Evolutionary conservation across 92 coral and sea anemone genomes (phyloP).

Genomic region (Phenganax subtilis): DNA sequence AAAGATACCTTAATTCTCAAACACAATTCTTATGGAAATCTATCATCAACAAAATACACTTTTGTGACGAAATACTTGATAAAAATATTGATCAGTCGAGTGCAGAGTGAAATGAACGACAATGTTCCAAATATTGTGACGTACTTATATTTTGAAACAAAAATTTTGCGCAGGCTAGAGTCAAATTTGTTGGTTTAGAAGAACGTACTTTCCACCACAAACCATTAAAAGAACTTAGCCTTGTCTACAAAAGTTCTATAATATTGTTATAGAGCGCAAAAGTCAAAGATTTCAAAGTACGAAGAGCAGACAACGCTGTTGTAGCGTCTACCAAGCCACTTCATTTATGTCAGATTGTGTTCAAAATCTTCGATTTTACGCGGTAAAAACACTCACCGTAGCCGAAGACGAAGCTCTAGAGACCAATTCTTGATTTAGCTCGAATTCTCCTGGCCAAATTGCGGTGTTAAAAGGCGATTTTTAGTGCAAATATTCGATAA

Average conservation of each 20-base stretch:
- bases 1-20: no score
- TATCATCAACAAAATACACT: neutral
- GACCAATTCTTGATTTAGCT: neutral
- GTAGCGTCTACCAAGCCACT: conserved; percentile 3
- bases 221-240: neutral
- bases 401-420: neutral
- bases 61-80: neutral
- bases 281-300: neutral
- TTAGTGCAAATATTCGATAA: neutral
- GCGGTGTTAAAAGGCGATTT: neutral
- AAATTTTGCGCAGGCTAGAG: neutral
- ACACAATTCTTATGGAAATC: no score
- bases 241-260: neutral
- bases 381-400: neutral
- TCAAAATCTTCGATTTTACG: conserved; percentile 1
- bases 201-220: neutral
- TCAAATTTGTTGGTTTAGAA: neutral
- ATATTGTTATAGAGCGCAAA: neutral
- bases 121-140: neutral
- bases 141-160: neutral
- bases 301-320: conserved; percentile 3
- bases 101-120: neutral
- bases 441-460: neutral
- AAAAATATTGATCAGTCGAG: neutral
- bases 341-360: neutral